Base-by-base conservation (phyloP, 1,140 invertebrate genomes). In the Olivierus martensii region DNA sequence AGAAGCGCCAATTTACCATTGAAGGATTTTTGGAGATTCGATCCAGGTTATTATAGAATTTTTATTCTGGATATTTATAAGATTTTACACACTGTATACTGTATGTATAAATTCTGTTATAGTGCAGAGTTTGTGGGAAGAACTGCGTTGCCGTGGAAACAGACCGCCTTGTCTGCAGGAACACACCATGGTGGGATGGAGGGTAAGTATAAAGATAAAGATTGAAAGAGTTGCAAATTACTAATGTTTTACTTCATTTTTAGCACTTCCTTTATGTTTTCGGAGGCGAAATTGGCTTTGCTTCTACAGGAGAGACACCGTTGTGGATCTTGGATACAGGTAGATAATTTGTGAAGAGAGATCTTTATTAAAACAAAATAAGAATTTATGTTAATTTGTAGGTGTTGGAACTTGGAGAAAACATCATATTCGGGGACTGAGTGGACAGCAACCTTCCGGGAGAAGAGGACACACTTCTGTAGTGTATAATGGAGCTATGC, bases 241-340 rank as follows among this genome's bases (percentile, higher is more conserved):
- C 9, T 22, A 43, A 43, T 6, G 4, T 6, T 43, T 43, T 22
- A 17, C 4, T 9, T 43, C 9, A 6, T 43, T 43, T 83, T 67
- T 77, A 78, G 62, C 76, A 78, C 57, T 75, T 74, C 51, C 73
- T 93, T 28, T 87, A 89, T 63, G 80, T 92, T 37, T 92, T 92
- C 71, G 89, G 89, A 0, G 89, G 88, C 1, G 84, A 90, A 63
- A 77, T 91, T 9, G 82, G 84, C 19, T 83, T 87, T 69, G 81
- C 81, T 14, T 76, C 79, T 22, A 77, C 76, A 36, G 80, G 77
- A 41, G 86, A 89, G 67, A 87, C 85, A 0, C 86, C 87, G 12
- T 74, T 92, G 1, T 93, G 88, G 88, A 79, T 86, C 52, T 86
- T 88, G 62, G 80, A 86, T 59, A 77, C 87, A 80, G 77, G 83